Evolutionary conservation across 2,113 vertebrate genomes (phyloP).

Genomic region (Addax nasomaculatus): DNA sequence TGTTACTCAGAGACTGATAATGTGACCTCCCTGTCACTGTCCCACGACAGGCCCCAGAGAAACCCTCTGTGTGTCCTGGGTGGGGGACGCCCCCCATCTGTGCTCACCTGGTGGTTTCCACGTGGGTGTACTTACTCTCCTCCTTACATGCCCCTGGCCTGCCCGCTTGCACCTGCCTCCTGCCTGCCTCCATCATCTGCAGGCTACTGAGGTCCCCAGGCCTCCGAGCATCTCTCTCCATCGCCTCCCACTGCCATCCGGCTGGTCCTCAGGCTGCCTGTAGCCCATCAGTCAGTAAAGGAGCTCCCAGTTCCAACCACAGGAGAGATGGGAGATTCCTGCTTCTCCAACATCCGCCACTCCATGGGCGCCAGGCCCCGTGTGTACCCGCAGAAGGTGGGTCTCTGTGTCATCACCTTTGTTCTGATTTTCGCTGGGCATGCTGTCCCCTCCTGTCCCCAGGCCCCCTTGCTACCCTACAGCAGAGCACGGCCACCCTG

Average conservation of each 20-base stretch:
- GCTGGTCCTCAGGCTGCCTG: background rate
- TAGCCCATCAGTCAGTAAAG: background rate
- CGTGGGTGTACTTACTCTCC: background rate
- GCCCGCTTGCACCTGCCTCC: background rate
- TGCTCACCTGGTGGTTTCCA: background rate
- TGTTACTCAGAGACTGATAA: background rate
- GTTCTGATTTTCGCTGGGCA: background rate
- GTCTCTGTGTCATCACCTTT: background rate
- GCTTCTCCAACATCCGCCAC: background rate
- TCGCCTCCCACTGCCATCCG: too few species aligned
- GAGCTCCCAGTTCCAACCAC: background rate
- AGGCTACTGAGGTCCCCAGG: background rate
- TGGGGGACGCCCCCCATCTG: rapidly evolving
- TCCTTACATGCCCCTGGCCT: background rate
- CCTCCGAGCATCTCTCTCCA: background rate
- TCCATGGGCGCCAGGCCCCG: background rate
- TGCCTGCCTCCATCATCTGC: background rate
- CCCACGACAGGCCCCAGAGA: rapidly evolving
- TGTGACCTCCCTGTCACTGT: background rate
- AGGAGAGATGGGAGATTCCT: background rate
- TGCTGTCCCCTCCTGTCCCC: background rate
- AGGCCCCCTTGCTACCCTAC: too few species aligned
- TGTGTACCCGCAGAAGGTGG: background rate
- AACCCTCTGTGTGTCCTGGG: too few species aligned
- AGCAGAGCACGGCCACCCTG: background rate